Conservation (phyloP, 1,140 invertebrate genomes). For the Drosophila asahinai region DNA sequence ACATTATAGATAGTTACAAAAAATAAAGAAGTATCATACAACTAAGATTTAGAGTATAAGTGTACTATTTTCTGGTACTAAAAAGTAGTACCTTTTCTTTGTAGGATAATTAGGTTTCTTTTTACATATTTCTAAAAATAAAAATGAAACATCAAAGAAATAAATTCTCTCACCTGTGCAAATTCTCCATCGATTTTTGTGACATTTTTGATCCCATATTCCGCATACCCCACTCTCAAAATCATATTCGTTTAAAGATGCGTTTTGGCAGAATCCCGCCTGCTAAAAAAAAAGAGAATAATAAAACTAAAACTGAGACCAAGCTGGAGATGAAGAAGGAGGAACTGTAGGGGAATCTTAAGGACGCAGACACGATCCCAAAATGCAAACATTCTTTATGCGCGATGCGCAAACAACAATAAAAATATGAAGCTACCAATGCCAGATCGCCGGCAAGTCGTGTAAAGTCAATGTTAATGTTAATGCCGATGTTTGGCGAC, state of each 20-base stretch:
- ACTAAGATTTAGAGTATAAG: too few relatives aligned
- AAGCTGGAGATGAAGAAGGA: constrained; percentile 9
- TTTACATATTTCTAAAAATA: too few relatives aligned
- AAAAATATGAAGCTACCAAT: constrained; percentile 82
- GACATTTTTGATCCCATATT: neutral
- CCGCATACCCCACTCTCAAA: constrained; percentile 21
- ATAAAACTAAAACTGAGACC: constrained; percentile 35
- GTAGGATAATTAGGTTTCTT: too few relatives aligned
- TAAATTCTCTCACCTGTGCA: neutral
- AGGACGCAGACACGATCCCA: constrained; percentile 74
- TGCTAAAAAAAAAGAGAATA: constrained; percentile 9
- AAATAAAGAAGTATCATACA: too few relatives aligned
- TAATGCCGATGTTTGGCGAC: constrained; percentile 67
- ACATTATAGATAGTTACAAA: too few relatives aligned
- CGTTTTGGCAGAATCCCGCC: constrained; percentile 58
- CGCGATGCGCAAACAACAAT: constrained; percentile 79
- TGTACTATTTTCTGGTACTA: too few relatives aligned
- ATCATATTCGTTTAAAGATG: constrained; percentile 55
- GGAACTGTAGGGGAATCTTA: constrained; percentile 41
- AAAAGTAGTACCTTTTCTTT: too few relatives aligned
- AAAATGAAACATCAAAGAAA: too few relatives aligned
- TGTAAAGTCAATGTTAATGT: constrained; percentile 85
- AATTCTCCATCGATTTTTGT: neutral
- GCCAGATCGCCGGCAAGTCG: constrained; percentile 73
- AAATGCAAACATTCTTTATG: constrained; percentile 72